phyloP scores from a whole-genome alignment of 2,888 invertebrate genomes.

The Paralinhomoeus sp. region DNA sequence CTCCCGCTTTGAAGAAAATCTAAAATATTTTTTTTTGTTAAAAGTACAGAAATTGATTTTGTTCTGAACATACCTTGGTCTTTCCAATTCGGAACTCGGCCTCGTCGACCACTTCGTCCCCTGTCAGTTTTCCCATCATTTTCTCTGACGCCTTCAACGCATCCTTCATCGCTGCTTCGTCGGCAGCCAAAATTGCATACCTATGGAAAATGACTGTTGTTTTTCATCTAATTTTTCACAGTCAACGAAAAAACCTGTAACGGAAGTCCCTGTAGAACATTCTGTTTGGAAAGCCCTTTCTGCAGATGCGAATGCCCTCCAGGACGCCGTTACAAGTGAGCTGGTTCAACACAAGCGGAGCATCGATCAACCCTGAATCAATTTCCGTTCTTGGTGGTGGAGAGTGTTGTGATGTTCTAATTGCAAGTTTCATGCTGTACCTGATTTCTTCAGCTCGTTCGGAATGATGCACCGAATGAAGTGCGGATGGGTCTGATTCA shows the following conservation, averaged over 20 bases:
- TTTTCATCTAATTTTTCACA: neutral
- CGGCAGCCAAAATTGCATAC: slow-evolving; percentile 93
- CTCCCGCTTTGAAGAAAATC: slow-evolving; percentile 99
- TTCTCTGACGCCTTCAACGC: slow-evolving; percentile 39
- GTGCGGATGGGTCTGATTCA: slow-evolving; percentile 90
- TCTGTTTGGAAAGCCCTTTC: slow-evolving; percentile 96
- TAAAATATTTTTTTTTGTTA: slow-evolving; percentile 25
- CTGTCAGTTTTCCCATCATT: slow-evolving; percentile 42
- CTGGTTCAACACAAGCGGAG: slow-evolving; percentile 94
- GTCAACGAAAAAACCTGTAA: slow-evolving; percentile 46
- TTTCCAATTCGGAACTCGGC: slow-evolving; percentile 89
- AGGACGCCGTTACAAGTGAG: slow-evolving; percentile 99
- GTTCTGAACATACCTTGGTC: slow-evolving; percentile 46
- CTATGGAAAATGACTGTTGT: neutral
- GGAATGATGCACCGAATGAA: slow-evolving; percentile 99
- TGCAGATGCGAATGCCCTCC: slow-evolving; percentile 99
- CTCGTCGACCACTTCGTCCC: slow-evolving; percentile 47
- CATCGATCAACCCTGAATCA: slow-evolving; percentile 73
- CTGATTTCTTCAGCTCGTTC: slow-evolving; percentile 40
- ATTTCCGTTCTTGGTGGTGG: no score
- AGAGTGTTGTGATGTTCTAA: no score
- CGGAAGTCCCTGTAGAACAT: slow-evolving; percentile 99
- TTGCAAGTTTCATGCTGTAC: no score
- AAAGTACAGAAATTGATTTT: neutral
- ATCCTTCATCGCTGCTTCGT: slow-evolving; percentile 35